phyloP scores from a whole-genome alignment of 2,113 vertebrate genomes.

The Psilopsiagon aymara region DNA sequence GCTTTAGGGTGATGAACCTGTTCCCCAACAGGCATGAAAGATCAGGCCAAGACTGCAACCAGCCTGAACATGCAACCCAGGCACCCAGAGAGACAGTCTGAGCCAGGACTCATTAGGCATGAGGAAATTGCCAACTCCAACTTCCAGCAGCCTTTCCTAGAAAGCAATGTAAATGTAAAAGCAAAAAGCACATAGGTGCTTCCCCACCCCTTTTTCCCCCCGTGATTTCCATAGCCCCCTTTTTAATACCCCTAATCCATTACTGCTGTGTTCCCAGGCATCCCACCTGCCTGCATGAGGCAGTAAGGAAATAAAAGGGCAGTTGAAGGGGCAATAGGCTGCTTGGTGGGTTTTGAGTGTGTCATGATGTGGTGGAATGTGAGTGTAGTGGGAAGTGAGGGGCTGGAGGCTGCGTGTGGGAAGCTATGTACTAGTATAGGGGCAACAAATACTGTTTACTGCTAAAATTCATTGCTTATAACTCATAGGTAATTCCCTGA shows the following conservation, averaged over 20 bases:
- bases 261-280: background rate
- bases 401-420: fast-evolving
- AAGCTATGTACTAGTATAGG: background rate
- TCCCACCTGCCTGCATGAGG: background rate
- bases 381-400: background rate
- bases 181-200: fast-evolving
- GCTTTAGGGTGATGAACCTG: background rate
- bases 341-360: fast-evolving
- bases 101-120: background rate
- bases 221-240: background rate
- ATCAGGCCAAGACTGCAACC: background rate
- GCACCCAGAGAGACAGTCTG: background rate
- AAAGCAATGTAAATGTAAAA: background rate
- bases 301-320: background rate
- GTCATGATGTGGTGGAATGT: fast-evolving
- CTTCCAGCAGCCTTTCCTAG: background rate
- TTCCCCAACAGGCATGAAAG: background rate
- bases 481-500: background rate
- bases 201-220: background rate
- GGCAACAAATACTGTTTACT: fast-evolving
- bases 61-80: background rate
- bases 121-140: background rate
- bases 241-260: background rate
- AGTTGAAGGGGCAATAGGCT: fast-evolving
- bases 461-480: background rate